Conservation (phyloP, 2,797 vertebrate species). For the Cheracebus regulus region DNA sequence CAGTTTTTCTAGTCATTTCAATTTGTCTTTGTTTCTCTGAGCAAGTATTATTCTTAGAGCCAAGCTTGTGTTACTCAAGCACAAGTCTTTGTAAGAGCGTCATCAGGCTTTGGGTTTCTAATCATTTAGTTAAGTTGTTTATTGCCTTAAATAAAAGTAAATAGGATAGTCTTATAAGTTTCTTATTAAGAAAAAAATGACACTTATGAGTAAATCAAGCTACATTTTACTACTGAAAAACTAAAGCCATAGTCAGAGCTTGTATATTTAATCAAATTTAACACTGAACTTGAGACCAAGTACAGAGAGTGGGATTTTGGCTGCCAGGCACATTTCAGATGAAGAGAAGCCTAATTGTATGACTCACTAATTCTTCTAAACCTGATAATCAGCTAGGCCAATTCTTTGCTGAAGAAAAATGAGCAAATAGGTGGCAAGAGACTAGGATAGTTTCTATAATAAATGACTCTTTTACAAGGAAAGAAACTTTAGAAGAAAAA, state of each 20-base stretch:
- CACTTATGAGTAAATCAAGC: neutral
- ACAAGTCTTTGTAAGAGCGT: neutral
- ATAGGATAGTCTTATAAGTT: neutral
- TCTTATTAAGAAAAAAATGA: neutral
- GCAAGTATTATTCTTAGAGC: neutral
- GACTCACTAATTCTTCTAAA: neutral
- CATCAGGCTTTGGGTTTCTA: neutral
- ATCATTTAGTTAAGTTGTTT: neutral
- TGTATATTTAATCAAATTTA: neutral
- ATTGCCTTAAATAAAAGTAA: neutral
- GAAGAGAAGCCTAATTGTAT: neutral
- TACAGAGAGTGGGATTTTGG: neutral
- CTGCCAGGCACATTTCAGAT: neutral
- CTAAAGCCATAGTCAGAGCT: neutral
- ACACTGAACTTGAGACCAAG: neutral
- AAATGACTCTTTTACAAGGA: neutral
- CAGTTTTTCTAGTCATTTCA: neutral
- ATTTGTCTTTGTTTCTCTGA: neutral
- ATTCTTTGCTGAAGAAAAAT: neutral
- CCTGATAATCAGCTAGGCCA: neutral
- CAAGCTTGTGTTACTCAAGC: no score
- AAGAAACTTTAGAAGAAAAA: neutral
- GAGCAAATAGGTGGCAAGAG: neutral
- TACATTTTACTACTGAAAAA: neutral
- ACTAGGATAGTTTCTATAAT: neutral